These are phyloP conservation scores for Nycticryphes semicollaris DNA, from an alignment of 2,113 vertebrate genomes.

Conservation along the genomic window DNA sequence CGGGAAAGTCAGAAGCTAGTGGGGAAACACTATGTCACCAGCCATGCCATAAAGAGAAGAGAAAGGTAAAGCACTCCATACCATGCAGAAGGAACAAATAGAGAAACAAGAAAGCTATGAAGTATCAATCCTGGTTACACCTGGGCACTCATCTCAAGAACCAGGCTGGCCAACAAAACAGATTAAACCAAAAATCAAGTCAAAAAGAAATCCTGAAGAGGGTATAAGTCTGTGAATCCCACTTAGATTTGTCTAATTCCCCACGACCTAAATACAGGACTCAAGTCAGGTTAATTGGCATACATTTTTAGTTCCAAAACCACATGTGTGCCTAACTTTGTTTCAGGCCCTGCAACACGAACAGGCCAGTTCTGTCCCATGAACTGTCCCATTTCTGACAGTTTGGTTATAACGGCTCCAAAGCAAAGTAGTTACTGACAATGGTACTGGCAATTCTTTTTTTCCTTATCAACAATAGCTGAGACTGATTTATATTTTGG, in stretches of 20 bases:
- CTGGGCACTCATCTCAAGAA: neutral
- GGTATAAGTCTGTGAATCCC: neutral
- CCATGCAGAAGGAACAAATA: neutral
- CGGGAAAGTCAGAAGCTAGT: neutral
- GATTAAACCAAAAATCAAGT: neutral
- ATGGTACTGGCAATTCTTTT: neutral
- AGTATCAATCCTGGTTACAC: neutral
- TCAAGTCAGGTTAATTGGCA: neutral
- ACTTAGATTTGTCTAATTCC: neutral
- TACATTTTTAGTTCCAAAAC: neutral
- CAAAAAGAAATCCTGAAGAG: no score
- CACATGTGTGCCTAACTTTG: neutral
- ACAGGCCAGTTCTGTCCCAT: no score
- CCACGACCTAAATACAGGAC: neutral
- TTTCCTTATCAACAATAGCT: neutral
- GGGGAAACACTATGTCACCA: neutral
- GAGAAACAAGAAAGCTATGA: neutral
- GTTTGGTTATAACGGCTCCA: neutral
- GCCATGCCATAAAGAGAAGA: neutral
- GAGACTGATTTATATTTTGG: neutral
- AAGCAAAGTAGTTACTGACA: neutral
- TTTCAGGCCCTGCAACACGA: neutral
- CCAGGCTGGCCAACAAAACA: neutral
- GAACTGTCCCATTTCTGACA: neutral
- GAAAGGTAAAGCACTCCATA: neutral